phyloP scores from a whole-genome alignment of 2,888 invertebrate species.

The Kuschelorhynchus macadamiae region DNA sequence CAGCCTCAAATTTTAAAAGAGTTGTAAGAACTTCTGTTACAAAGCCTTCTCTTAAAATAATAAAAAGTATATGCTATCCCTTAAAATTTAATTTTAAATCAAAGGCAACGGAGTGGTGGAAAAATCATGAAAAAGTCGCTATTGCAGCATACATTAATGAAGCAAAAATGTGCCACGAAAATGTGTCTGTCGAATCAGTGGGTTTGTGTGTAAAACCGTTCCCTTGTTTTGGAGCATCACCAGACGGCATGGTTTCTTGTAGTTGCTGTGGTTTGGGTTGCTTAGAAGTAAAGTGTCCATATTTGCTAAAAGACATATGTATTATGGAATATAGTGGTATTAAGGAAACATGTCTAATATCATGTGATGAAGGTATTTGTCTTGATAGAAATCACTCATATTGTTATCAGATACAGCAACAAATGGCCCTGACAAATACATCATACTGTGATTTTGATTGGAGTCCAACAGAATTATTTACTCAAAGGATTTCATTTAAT shows the following conservation, averaged over 20 bases:
- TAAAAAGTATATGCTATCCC: constrained; percentile 4
- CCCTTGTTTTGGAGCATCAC: neutral
- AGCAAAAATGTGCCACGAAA: neutral
- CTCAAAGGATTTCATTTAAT: too few species aligned
- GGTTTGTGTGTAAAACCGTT: neutral
- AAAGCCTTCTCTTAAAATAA: too few species aligned
- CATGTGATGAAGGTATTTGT: too few species aligned
- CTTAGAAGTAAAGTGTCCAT: neutral
- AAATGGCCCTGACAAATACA: too few species aligned
- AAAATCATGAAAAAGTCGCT: neutral
- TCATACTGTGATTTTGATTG: too few species aligned
- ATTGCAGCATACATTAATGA: neutral
- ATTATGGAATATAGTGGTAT: too few species aligned
- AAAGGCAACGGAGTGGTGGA: neutral
- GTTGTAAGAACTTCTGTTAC: too few species aligned
- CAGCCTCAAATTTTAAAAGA: neutral
- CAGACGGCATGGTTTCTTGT: neutral
- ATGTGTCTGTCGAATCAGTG: neutral
- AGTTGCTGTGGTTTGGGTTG: neutral
- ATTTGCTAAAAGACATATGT: constrained; percentile 2
- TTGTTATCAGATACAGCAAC: too few species aligned
- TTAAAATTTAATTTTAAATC: neutral
- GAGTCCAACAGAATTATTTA: too few species aligned
- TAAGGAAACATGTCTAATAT: too few species aligned
- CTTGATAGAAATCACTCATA: too few species aligned